Conservation (phyloP, 2,113 vertebrate genomes). For the Eurypyga helias region DNA sequence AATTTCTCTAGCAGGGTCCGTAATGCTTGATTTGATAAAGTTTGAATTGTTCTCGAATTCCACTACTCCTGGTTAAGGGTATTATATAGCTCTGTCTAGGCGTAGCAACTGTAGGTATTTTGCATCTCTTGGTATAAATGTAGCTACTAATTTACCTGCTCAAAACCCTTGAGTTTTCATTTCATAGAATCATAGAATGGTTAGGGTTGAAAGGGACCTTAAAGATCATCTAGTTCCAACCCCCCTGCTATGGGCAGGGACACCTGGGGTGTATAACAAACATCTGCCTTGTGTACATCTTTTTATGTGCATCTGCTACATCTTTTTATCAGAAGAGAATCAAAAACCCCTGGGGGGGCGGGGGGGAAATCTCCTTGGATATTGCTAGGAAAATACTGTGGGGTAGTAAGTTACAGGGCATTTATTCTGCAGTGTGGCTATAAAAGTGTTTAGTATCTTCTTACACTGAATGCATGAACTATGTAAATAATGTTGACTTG, state of each 20-base stretch:
- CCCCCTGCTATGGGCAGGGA: too few species aligned
- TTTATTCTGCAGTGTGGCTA: background rate
- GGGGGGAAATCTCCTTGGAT: background rate
- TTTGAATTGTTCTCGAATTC: background rate
- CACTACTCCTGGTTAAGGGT: background rate
- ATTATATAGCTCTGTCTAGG: background rate
- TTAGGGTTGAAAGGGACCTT: too few species aligned
- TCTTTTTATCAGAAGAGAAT: background rate
- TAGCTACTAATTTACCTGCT: background rate
- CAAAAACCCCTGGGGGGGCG: background rate
- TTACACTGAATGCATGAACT: background rate
- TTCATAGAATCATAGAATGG: too few species aligned
- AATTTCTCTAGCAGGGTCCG: background rate
- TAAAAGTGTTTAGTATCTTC: background rate
- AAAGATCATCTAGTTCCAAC: too few species aligned
- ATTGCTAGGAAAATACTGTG: background rate
- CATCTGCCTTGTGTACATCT: background rate
- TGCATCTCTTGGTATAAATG: background rate
- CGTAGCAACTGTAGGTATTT: background rate
- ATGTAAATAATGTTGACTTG: background rate
- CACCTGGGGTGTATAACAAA: background rate
- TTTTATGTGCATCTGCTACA: background rate
- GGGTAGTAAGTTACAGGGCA: accelerated
- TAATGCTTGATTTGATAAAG: background rate
- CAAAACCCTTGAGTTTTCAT: background rate